phyloP scores from a whole-genome alignment of 2,113 vertebrate genomes.

The Chionis minor region DNA sequence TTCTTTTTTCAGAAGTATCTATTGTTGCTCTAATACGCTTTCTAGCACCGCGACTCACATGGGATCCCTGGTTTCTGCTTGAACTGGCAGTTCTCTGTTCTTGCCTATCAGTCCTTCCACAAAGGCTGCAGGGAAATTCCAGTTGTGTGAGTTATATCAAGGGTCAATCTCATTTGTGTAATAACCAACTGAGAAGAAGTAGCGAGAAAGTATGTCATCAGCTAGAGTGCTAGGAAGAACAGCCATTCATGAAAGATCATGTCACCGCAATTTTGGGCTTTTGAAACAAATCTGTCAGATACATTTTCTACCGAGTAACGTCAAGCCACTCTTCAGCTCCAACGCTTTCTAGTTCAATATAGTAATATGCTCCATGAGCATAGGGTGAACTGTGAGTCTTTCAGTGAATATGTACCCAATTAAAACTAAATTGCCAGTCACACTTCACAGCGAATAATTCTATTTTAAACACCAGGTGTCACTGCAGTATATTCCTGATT shows the following conservation, averaged over 20 bases:
- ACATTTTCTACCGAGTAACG: not conserved
- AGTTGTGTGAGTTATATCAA: not conserved
- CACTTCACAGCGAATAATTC: not conserved
- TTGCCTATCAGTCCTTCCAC: not conserved
- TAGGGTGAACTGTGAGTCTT: not conserved
- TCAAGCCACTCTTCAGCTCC: not conserved
- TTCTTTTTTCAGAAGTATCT: not conserved
- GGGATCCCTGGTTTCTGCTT: not conserved
- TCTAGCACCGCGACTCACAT: not conserved
- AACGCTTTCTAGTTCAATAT: not conserved
- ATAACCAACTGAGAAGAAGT: not conserved
- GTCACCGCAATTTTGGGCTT: not conserved
- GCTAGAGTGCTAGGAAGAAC: not conserved
- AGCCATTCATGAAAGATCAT: not conserved
- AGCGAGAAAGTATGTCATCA: not conserved
- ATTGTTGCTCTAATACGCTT: not conserved
- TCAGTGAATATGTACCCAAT: not conserved
- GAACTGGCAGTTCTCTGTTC: not conserved
- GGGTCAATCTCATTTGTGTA: conserved; percentile 15
- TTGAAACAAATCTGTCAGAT: conserved; percentile 11
- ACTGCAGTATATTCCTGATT: conserved; percentile 3
- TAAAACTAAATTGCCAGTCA: not conserved
- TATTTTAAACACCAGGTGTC: conserved; percentile 59
- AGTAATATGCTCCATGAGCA: not conserved
- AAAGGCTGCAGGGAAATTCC: not conserved